phyloP scores from a whole-genome alignment of 2,113 vertebrate genomes.

The Morphnarchus princeps region DNA sequence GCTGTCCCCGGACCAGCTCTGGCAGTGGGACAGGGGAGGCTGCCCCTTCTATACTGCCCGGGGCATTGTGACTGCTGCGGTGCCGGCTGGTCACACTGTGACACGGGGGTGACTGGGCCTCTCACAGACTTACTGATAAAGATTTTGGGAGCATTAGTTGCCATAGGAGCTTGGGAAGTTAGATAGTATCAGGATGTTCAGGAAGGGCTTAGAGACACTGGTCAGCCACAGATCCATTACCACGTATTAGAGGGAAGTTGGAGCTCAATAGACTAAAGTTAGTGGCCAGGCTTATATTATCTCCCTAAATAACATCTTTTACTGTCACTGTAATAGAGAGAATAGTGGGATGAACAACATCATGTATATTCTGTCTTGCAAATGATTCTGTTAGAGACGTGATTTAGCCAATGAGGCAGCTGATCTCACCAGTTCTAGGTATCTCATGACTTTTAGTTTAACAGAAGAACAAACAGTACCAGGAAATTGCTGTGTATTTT shows the following conservation, averaged over 20 bases:
- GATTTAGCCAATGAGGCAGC: not conserved
- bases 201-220: not conserved
- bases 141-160: not conserved
- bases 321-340: not conserved
- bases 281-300: not conserved
- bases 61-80: not conserved
- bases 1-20: too few species aligned
- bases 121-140: not conserved
- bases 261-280: not conserved
- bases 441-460: not conserved
- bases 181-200: not conserved
- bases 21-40: too few species aligned
- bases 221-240: not conserved
- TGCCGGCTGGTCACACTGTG: not conserved
- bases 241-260: not conserved
- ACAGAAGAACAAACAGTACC: not conserved
- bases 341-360: not conserved
- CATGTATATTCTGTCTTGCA: not conserved
- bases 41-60: not conserved
- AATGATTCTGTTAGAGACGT: not conserved
- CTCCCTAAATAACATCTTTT: not conserved
- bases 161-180: not conserved
- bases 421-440: not conserved
- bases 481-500: not conserved
- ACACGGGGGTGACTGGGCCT: fast-evolving